Conservation (phyloP, 2,113 vertebrate genomes). For the Glaucidium brasilianum region DNA sequence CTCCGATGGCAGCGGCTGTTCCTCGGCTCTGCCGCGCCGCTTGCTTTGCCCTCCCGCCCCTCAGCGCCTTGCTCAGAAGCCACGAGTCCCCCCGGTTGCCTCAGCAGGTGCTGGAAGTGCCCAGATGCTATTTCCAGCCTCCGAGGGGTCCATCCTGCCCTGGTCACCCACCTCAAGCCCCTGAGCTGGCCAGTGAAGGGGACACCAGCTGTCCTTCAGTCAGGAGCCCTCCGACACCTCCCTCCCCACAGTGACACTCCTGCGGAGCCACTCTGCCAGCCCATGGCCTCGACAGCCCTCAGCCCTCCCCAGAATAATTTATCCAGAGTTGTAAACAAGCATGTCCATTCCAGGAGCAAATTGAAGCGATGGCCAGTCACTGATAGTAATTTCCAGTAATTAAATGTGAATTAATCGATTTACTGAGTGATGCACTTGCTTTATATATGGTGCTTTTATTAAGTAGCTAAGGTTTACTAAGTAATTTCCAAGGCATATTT, state of each 20-base stretch:
- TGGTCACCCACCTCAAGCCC: background rate
- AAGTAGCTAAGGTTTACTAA: background rate
- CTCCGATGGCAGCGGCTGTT: background rate
- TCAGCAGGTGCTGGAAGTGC: background rate
- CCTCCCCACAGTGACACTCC: background rate
- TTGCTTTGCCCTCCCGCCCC: background rate
- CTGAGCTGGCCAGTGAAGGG: background rate
- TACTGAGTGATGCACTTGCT: background rate
- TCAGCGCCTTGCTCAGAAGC: background rate
- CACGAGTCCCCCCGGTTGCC: background rate
- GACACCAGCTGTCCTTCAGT: accelerated
- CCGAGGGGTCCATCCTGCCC: background rate
- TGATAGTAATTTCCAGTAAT: background rate
- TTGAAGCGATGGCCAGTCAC: background rate
- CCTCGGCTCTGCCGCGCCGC: background rate
- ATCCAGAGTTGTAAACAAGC: background rate
- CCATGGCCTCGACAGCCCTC: background rate
- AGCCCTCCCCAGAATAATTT: background rate
- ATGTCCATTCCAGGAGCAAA: background rate
- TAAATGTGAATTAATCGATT: conserved; percentile 31
- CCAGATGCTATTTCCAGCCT: background rate
- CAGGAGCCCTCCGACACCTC: background rate
- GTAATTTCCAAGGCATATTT: conserved; percentile 6
- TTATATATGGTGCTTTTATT: background rate
- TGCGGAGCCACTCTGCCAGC: background rate